Evolutionary conservation across 23 tunicate genomes (phyloP).

Genomic region (Botrylloides violaceus): DNA sequence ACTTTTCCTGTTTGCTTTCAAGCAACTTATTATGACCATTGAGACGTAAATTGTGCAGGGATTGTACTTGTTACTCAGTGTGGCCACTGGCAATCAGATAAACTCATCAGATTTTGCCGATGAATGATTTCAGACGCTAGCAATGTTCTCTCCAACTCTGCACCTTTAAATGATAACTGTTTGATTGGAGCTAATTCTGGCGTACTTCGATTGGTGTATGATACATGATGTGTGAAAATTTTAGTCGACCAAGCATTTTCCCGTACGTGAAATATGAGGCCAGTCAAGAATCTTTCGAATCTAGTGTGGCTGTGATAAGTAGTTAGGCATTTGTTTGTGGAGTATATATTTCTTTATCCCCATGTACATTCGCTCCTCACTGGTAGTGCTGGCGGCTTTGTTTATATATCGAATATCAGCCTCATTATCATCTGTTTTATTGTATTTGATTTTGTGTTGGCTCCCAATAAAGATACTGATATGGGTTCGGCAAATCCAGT

Average conservation of each 20-base stretch:
- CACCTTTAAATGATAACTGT: background rate
- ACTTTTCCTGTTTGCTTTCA: background rate
- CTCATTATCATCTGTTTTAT: no score
- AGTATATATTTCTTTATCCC: no score
- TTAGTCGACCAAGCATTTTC: background rate
- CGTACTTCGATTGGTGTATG: background rate
- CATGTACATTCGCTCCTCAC: no score
- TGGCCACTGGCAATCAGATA: background rate
- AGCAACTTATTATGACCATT: no score
- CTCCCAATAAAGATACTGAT: background rate
- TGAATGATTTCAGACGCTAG: background rate
- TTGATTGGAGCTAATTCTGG: background rate
- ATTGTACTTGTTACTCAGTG: background rate
- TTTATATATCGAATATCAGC: no score
- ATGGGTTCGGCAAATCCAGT: background rate
- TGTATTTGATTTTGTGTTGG: background rate
- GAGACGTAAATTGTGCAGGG: background rate
- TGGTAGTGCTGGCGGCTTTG: background rate
- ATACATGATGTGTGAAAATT: no score
- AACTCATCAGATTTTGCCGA: no score
- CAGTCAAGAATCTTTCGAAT: no score
- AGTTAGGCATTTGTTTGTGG: background rate
- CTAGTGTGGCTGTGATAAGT: background rate
- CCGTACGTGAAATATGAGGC: no score
- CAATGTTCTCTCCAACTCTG: background rate